These are phyloP conservation scores for Parazoanthus swiftii DNA, from an alignment of 92 coral and sea anemone species.

Conservation along the genomic window DNA sequence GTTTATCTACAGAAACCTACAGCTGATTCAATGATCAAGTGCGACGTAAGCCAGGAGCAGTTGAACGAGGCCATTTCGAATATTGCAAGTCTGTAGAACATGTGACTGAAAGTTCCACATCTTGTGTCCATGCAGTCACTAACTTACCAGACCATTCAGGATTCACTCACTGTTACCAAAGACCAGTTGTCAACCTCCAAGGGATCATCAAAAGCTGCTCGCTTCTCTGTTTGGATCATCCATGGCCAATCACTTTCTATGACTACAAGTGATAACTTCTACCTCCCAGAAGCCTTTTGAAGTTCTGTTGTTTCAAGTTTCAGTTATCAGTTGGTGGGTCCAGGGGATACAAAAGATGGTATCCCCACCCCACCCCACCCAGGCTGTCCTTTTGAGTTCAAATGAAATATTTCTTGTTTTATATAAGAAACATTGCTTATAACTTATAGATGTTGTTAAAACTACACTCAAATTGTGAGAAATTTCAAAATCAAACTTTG, in stretches of 20 bases:
- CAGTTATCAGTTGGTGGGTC: neutral
- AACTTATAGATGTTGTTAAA: no score
- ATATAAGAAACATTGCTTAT: no score
- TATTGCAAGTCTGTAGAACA: constrained; percentile 24
- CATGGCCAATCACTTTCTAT: neutral
- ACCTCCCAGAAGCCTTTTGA: neutral
- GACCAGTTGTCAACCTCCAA: neutral
- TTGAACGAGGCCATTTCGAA: constrained; percentile 21
- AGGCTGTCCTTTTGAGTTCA: no score
- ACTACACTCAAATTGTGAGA: no score
- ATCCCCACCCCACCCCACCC: no score
- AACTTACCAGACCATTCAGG: neutral
- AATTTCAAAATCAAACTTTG: no score
- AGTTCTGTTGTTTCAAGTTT: neutral
- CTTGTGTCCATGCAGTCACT: neutral
- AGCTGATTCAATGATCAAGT: neutral
- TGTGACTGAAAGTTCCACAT: neutral
- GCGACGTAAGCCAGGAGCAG: constrained; percentile 19
- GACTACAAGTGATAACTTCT: neutral
- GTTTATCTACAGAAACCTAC: neutral
- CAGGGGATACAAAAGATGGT: no score
- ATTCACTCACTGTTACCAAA: neutral
- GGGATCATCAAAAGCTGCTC: neutral
- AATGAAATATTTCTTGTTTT: no score
- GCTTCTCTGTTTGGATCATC: neutral